phyloP scores from a whole-genome alignment of 2,797 vertebrate genomes.

The Dryobates pubescens region DNA sequence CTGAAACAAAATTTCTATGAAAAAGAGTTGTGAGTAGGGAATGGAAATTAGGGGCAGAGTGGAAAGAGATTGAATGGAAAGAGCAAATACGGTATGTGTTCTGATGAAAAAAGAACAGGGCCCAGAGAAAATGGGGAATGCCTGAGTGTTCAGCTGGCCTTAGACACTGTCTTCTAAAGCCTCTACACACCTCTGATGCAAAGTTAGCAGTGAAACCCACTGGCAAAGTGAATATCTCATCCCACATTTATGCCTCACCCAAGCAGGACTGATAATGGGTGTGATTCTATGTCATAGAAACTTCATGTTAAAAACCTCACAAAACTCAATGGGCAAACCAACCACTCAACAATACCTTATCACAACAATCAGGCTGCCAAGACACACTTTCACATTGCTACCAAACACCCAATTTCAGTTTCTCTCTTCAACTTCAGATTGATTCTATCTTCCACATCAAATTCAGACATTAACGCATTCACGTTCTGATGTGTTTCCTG shows the following conservation, averaged over 20 bases:
- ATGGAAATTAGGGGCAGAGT: background rate
- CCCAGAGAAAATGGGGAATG: background rate
- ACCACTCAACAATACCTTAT: background rate
- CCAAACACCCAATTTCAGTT: background rate
- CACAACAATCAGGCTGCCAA: background rate
- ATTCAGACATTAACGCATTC: background rate
- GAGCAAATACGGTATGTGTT: background rate
- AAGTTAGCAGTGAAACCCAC: background rate
- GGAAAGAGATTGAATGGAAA: background rate
- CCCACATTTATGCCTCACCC: background rate
- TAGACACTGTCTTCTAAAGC: background rate
- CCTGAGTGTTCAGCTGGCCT: background rate
- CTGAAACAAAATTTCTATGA: background rate
- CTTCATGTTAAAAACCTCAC: background rate
- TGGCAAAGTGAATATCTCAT: background rate
- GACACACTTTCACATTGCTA: background rate
- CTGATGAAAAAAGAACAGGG: background rate
- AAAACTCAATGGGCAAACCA: background rate
- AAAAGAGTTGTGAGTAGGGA: background rate
- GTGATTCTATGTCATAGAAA: background rate
- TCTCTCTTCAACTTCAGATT: background rate
- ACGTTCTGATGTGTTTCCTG: background rate
- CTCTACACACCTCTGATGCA: background rate
- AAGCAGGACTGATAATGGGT: background rate
- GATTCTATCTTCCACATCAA: background rate